Percentiles rank a stretch among this genome's conserved stretches.
Evolutionary conservation across 2,888 invertebrate genomes (phyloP).

Genomic region (Sepiola atlantica): DNA sequence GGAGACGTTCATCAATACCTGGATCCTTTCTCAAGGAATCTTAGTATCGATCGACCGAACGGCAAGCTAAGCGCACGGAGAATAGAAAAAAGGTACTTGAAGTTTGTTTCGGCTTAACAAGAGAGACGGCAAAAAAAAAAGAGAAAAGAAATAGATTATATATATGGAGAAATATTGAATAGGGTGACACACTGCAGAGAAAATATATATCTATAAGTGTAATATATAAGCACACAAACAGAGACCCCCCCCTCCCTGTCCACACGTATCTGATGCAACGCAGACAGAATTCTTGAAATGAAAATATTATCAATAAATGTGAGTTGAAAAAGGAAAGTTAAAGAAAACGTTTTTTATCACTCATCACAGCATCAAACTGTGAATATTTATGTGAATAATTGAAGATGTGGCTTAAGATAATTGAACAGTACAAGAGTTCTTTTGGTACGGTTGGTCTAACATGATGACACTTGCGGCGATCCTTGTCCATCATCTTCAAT

Average conservation of each 20-base stretch:
- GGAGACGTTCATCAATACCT: conserved; percentile 46
- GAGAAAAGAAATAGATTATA: not conserved
- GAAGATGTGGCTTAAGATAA: no score
- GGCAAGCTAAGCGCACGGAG: not conserved
- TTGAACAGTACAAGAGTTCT: no score
- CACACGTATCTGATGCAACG: not conserved
- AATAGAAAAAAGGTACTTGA: not conserved
- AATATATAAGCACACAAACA: not conserved
- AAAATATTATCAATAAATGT: not conserved
- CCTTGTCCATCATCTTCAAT: no score
- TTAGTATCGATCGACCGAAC: conserved; percentile 33
- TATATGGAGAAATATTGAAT: not conserved
- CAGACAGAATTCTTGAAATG: not conserved
- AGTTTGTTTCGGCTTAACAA: conserved; percentile 8
- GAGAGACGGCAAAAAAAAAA: not conserved
- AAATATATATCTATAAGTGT: not conserved
- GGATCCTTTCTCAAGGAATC: conserved; percentile 43
- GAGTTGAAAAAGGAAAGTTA: no score
- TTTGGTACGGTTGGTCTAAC: no score
- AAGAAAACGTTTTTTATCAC: no score
- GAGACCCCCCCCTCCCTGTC: no score
- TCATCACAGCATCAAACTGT: no score
- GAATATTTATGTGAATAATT: no score
- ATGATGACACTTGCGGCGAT: no score
- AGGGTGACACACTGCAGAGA: not conserved